Evolutionary conservation across 2,113 vertebrate genomes (phyloP), one percentile per base, ranked within the genome.

Genomic region (Amphiprion percula): DNA sequence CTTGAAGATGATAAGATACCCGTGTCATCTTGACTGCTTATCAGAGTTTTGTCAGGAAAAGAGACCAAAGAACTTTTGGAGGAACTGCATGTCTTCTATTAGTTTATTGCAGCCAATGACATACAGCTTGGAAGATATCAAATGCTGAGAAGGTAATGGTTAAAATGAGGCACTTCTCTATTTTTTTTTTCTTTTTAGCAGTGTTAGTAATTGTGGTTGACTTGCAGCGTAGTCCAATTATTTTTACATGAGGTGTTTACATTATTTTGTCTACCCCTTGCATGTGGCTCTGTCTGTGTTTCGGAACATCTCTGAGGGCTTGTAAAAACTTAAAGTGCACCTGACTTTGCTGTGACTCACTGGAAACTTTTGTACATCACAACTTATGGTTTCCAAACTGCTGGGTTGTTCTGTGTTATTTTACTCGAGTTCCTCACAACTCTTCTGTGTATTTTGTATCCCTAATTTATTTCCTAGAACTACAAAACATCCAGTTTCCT

Each of bases 291-390:
- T 14, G 66, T 67, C 28, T 59, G 24, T 17, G 19, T 60, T 55
- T 12, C 24, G 21, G n/a, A 62, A 37, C 50, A 16, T 39, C n/a
- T 59, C 64, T 30, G 1, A 30, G 56, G 56, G 52, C 50, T 11
- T n/a, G 63, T 71, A 19, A 73, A 73, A 77, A 62, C 39, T 0
- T 74, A 49, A 5, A 70, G 46, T 50, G 47, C 70, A 82, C 70
- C 73, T 85, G 72, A 61, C 68, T 69, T 21, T 26, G 53, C 28
- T n/a, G 46, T 86, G 74, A 84, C 59, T 84, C 76, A 74, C 58
- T 84, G 71, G 67, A 86, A 88, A 80, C 28, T 65, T 61, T 65
- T 54, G 41, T 30, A 55, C 53, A 68, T 72, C 23, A 55, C 39
- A 70, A 11, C 49, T 9, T 56, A 66, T 39, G 46, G 47, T 70